Evolutionary conservation across 1,140 invertebrate genomes (phyloP).

Genomic region (Drosophila mauritiana): DNA sequence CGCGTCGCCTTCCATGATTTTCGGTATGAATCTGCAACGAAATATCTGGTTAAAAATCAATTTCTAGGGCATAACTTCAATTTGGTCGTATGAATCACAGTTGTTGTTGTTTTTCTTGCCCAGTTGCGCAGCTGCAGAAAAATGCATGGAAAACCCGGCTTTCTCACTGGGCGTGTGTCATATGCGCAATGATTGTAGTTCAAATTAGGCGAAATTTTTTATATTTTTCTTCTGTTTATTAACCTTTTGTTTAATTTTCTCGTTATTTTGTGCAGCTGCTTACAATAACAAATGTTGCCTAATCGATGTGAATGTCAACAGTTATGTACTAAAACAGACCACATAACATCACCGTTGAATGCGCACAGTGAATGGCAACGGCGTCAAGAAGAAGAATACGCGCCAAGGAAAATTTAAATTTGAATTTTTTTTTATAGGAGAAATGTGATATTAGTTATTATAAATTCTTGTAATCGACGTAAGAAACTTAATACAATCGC

Average conservation of each 20-base stretch:
- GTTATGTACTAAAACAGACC: neutral
- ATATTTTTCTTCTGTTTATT: neutral
- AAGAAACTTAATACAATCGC: too few relatives aligned
- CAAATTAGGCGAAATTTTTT: neutral
- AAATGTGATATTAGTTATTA: neutral
- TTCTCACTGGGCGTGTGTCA: neutral
- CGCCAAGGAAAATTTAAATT: neutral
- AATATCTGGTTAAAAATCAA: conserved; percentile 54
- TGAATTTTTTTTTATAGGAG: neutral
- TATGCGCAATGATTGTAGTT: neutral
- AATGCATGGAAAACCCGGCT: neutral
- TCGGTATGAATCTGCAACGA: neutral
- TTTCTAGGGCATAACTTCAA: conserved; percentile 12
- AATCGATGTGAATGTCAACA: neutral
- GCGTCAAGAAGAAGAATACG: neutral
- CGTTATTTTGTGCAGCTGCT: conserved; percentile 14
- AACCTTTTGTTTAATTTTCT: conserved; percentile 7
- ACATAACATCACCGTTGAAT: neutral
- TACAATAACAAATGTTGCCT: neutral
- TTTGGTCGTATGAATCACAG: conserved; percentile 34
- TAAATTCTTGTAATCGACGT: too few relatives aligned
- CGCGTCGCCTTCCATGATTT: conserved; percentile 50
- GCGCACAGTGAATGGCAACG: neutral
- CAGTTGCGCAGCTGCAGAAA: conserved; percentile 38
- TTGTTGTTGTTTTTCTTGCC: conserved; percentile 13